Evolutionary conservation across 1,140 invertebrate genomes (phyloP).

Genomic region (Globodera rostochiensis): DNA sequence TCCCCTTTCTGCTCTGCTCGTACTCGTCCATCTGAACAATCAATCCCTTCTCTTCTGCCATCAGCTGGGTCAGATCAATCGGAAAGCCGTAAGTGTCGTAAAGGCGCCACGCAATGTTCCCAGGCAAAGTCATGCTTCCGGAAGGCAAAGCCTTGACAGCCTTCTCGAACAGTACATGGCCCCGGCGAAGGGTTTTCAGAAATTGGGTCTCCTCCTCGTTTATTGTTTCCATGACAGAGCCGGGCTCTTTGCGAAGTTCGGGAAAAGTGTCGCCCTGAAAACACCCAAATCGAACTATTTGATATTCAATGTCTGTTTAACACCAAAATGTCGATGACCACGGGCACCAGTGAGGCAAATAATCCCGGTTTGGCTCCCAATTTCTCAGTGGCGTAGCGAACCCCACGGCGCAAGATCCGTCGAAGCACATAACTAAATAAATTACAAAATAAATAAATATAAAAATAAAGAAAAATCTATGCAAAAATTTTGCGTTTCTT

Average conservation of each 20-base stretch:
- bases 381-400: constrained; percentile 93
- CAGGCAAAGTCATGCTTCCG: constrained; percentile 68
- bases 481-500: constrained; percentile 67
- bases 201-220: constrained; percentile 98
- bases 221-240: constrained; percentile 82
- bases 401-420: constrained; percentile 85
- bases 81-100: constrained; percentile 99
- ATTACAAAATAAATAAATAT: not conserved
- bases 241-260: constrained; percentile 87
- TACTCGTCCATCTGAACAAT: constrained; percentile 83
- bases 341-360: constrained; percentile 82
- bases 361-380: constrained; percentile 91
- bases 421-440: constrained; percentile 78
- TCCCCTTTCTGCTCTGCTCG: constrained; percentile 78
- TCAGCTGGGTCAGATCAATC: constrained; percentile 91
- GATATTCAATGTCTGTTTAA: too few relatives aligned
- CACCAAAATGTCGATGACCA: constrained; percentile 75
- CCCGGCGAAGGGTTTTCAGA: constrained; percentile 88
- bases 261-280: constrained; percentile 83
- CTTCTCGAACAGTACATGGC: constrained; percentile 84
- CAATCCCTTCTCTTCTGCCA: constrained; percentile 93
- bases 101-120: constrained; percentile 93
- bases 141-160: constrained; percentile 73
- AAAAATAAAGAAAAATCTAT: constrained; percentile 65
- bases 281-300: constrained; percentile 8